Percentiles rank a stretch among this genome's conserved stretches.
Evolutionary conservation across 2,888 invertebrate species (phyloP).

Genomic region (Mythimna loreyi): DNA sequence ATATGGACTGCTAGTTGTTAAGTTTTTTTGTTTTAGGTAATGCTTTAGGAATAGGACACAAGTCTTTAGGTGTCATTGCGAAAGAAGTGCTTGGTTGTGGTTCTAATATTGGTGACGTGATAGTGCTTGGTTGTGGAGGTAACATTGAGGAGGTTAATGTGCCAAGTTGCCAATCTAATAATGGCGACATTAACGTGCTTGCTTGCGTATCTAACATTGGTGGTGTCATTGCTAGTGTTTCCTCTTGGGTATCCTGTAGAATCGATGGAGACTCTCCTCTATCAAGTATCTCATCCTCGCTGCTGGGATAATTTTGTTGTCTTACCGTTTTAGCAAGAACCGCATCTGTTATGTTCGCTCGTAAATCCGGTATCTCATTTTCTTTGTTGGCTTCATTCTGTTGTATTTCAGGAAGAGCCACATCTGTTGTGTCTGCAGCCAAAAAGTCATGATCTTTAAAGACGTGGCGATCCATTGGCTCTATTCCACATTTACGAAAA

Average conservation of each 20-base stretch:
- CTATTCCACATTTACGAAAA: slow-evolving; percentile 32
- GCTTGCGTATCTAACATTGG: slow-evolving; percentile 5
- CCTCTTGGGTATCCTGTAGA: slow-evolving; percentile 22
- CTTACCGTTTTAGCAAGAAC: no score
- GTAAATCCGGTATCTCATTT: slow-evolving; percentile 34
- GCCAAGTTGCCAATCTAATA: no score
- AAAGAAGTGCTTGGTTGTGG: slow-evolving; percentile 32
- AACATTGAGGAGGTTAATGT: no score
- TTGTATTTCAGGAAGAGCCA: slow-evolving; percentile 23
- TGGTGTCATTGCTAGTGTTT: slow-evolving; percentile 21
- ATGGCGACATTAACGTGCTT: slow-evolving; percentile 8
- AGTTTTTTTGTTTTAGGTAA: slow-evolving; percentile 29
- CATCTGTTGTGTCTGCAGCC: slow-evolving; percentile 27
- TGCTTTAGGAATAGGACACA: slow-evolving; percentile 36
- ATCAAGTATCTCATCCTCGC: no score
- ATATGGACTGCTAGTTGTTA: slow-evolving; percentile 36
- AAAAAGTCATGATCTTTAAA: slow-evolving; percentile 31
- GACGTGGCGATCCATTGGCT: slow-evolving; percentile 30
- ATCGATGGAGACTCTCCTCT: slow-evolving; percentile 38
- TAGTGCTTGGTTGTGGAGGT: no score
- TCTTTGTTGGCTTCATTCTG: slow-evolving; percentile 34
- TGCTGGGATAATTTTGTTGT: no score
- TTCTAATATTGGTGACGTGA: slow-evolving; percentile 13
- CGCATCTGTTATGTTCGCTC: no score
- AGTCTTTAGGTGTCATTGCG: slow-evolving; percentile 31